A percentile compares a stretch with the other conserved stretches of the same genome.
Conservation (phyloP, 2,888 invertebrate genomes). For the Rotaria macrura region DNA sequence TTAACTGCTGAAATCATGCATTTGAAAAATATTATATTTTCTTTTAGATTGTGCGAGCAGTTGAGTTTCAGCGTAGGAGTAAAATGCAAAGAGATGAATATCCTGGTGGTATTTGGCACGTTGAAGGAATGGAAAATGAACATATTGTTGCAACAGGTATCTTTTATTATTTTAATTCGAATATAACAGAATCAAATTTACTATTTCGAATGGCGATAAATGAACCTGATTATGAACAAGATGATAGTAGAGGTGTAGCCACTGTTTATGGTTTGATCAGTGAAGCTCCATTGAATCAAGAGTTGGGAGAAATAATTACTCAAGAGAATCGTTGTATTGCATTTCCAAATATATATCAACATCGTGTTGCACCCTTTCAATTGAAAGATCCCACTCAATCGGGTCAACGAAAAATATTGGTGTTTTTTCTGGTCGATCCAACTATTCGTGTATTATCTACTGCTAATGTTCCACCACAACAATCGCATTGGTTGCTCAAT, state of each 20-base stretch:
- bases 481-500: neutral
- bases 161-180: neutral
- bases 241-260: neutral
- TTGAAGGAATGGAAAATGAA: conserved; percentile 14
- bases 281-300: neutral
- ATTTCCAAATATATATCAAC: conserved; percentile 1
- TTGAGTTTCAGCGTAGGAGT: too few species aligned
- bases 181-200: neutral
- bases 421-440: neutral
- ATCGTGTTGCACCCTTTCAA: conserved; percentile 1
- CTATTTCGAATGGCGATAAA: neutral
- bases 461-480: conserved; percentile 6
- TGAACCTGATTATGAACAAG: neutral
- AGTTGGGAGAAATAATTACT: neutral
- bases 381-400: neutral
- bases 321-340: neutral
- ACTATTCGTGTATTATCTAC: neutral
- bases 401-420: neutral
- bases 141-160: neutral
- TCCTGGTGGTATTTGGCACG: conserved; percentile 6
- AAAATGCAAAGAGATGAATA: too few species aligned
- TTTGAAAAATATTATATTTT: too few species aligned
- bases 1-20: too few species aligned
- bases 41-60: too few species aligned
- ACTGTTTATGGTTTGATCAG: neutral